These are phyloP conservation scores for Ophioninae sp. DNA, from an alignment of 2,888 invertebrate species.

Conservation along the genomic window DNA sequence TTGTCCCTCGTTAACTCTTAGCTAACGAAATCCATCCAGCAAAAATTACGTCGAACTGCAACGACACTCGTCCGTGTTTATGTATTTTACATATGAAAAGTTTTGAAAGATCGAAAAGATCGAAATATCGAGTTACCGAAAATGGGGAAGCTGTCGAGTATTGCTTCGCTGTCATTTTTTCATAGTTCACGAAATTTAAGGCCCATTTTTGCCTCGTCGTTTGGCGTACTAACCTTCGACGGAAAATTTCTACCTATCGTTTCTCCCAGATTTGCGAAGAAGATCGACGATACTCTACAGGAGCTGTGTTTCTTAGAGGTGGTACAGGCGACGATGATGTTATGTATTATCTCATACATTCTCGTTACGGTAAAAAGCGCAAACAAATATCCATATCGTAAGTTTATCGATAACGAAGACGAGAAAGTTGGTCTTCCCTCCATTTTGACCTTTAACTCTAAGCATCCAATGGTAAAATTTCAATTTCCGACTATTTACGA, in stretches of 20 bases:
- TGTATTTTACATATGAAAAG: too few relatives aligned
- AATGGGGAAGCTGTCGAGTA: too few relatives aligned
- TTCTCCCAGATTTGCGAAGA: conserved; percentile 69
- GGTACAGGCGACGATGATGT: conserved; percentile 73
- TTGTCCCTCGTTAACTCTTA: too few relatives aligned
- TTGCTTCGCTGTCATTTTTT: background rate
- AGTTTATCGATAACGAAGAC: too few relatives aligned
- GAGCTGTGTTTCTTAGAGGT: conserved; percentile 74
- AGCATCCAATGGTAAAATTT: too few relatives aligned
- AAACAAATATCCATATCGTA: background rate
- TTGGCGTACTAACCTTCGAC: too few relatives aligned
- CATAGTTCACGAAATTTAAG: background rate
- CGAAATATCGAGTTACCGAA: too few relatives aligned
- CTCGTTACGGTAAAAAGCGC: conserved; percentile 70
- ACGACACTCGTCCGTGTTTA: too few relatives aligned
- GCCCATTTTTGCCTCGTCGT: background rate
- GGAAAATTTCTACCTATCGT: conserved; percentile 7
- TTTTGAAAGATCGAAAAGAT: too few relatives aligned
- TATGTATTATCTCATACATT: conserved; percentile 75
- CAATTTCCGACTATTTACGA: too few relatives aligned
- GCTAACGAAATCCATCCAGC: too few relatives aligned
- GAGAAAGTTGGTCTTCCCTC: background rate
- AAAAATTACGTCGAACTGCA: too few relatives aligned
- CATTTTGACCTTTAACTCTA: background rate
- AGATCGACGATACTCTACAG: conserved; percentile 70